Evolutionary conservation across 2,797 vertebrate genomes (phyloP).

Genomic region (Microctenopoma steveboyesi): DNA sequence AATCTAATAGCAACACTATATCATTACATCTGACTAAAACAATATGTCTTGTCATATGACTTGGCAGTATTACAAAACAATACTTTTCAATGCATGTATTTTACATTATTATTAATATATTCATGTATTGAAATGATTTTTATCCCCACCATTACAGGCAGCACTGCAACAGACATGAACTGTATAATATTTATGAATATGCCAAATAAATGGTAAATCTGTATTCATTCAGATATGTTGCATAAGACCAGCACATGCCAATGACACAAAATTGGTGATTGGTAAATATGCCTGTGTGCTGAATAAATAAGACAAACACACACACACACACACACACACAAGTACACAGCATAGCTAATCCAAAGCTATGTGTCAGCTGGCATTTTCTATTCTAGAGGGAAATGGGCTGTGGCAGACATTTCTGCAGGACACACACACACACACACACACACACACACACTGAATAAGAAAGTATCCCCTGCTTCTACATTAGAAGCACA

Average conservation of each 20-base stretch:
- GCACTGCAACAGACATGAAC: not conserved
- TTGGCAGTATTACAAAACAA: too few species aligned
- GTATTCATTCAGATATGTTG: too few species aligned
- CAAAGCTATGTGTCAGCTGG: constrained; percentile 61
- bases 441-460: constrained; percentile 41
- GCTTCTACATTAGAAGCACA: constrained; percentile 36
- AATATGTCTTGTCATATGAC: too few species aligned
- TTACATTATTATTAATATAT: too few species aligned
- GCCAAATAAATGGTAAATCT: too few species aligned
- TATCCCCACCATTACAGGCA: too few species aligned
- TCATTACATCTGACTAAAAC: too few species aligned
- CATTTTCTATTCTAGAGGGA: constrained; percentile 67
- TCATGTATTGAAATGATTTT: too few species aligned
- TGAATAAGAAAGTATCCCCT: constrained; percentile 63
- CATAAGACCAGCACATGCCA: not conserved
- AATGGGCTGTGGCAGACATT: constrained; percentile 73
- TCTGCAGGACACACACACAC: constrained; percentile 58
- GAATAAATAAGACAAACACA: not conserved
- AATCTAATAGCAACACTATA: too few species aligned
- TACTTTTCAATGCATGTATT: too few species aligned
- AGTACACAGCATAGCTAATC: constrained; percentile 50
- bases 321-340: not conserved
- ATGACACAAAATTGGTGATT: constrained; percentile 19
- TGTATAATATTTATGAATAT: too few species aligned
- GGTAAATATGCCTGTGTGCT: not conserved